These are phyloP conservation scores for Catharus ustulatus DNA, from an alignment of 2,797 vertebrate genomes.

Conservation along the genomic window DNA sequence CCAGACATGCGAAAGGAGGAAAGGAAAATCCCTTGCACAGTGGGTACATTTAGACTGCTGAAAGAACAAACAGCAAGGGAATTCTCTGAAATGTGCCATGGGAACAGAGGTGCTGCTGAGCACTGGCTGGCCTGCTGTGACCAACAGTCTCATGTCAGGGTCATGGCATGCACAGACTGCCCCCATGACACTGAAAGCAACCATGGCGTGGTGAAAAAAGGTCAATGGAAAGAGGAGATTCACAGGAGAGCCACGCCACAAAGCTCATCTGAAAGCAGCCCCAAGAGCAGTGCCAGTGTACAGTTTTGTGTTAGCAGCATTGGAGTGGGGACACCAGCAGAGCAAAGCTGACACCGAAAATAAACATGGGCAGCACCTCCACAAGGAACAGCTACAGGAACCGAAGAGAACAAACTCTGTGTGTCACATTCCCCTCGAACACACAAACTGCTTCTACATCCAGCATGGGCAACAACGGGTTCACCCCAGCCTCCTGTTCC, in stretches of 20 bases:
- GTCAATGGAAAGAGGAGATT: background rate
- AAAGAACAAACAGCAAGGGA: background rate
- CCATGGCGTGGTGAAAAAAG: accelerated
- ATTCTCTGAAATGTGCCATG: background rate
- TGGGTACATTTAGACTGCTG: background rate
- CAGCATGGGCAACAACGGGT: background rate
- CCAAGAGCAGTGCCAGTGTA: background rate
- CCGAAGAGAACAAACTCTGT: background rate
- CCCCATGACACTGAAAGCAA: background rate
- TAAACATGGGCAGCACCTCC: background rate
- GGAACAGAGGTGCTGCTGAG: background rate
- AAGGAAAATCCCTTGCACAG: background rate
- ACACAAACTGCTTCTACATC: background rate
- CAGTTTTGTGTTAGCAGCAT: too few relatives aligned
- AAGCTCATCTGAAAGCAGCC: background rate
- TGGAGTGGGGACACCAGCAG: background rate
- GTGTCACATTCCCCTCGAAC: background rate
- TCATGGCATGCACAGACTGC: background rate
- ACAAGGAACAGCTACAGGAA: background rate
- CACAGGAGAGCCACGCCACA: background rate
- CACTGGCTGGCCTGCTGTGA: accelerated
- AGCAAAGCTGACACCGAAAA: background rate
- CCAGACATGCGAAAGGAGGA: background rate
- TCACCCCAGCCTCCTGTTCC: background rate
- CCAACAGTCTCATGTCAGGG: background rate